Conservation (phyloP, 2,888 invertebrate genomes). For the Isoperla grammatica region DNA sequence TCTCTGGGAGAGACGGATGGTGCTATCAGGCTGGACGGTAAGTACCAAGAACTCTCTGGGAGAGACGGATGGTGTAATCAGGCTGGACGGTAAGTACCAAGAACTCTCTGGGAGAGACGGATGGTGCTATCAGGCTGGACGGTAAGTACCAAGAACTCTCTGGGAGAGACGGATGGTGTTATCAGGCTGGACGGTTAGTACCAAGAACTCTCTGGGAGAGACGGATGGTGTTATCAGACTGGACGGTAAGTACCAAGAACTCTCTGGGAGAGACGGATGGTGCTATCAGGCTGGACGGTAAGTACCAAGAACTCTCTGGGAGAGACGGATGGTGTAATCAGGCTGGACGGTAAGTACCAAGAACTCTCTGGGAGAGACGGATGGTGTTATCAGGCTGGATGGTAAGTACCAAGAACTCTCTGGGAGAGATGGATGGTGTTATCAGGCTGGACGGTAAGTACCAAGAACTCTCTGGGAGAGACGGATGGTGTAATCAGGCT, state of each 20-base stretch:
- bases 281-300: conserved; percentile 84
- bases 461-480: conserved; percentile 85
- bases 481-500: conserved; percentile 86
- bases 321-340: conserved; percentile 84
- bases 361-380: conserved; percentile 85
- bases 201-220: conserved; percentile 85
- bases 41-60: conserved; percentile 88
- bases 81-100: conserved; percentile 90
- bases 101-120: conserved; percentile 85
- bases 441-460: conserved; percentile 89
- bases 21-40: conserved; percentile 84
- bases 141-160: conserved; percentile 91
- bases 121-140: conserved; percentile 83
- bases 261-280: conserved; percentile 87
- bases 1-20: conserved; percentile 87
- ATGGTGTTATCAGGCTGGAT: conserved; percentile 83
- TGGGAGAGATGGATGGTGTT: conserved; percentile 84
- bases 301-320: conserved; percentile 88
- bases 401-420: conserved; percentile 91
- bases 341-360: conserved; percentile 90
- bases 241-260: conserved; percentile 91
- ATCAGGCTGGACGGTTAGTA: conserved; percentile 89
- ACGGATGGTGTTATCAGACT: conserved; percentile 86
- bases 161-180: conserved; percentile 84
- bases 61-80: conserved; percentile 84